A percentile compares a stretch with the other conserved stretches of the same genome.
Evolutionary conservation across 2,113 vertebrate species (phyloP).

Genomic region (Hippocampus abdominalis): DNA sequence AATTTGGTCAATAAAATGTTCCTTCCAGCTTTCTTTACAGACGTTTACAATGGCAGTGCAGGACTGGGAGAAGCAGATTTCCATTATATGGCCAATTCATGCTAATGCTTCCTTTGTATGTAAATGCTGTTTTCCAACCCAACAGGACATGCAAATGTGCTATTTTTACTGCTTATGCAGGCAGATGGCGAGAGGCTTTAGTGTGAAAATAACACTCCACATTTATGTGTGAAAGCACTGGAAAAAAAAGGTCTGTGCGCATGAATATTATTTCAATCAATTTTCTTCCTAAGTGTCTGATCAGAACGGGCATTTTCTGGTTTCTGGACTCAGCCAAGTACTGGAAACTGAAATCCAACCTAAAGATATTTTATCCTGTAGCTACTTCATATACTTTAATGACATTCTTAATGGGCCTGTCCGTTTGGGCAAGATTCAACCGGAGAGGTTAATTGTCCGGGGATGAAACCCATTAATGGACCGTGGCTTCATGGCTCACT

Average conservation of each 20-base stretch:
- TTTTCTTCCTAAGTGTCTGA: background rate
- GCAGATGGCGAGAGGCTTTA: background rate
- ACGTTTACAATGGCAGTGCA: background rate
- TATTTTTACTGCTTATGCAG: background rate
- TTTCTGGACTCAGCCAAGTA: background rate
- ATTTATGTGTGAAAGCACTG: background rate
- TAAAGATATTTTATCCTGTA: background rate
- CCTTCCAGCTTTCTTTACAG: no score
- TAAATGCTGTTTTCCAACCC: background rate
- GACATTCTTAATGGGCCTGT: slow-evolving; percentile 20
- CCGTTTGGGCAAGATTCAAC: slow-evolving; percentile 44
- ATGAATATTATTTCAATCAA: background rate
- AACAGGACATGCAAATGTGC: background rate
- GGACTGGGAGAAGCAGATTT: background rate
- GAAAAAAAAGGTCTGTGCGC: background rate
- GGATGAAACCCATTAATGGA: slow-evolving; percentile 22
- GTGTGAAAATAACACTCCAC: background rate
- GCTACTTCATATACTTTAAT: slow-evolving; percentile 1
- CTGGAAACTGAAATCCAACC: background rate
- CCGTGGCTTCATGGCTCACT: slow-evolving; percentile 14
- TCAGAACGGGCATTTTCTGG: background rate
- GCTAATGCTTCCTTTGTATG: background rate
- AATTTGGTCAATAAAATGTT: no score
- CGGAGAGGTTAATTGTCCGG: slow-evolving; percentile 32
- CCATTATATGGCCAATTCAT: background rate